Evolutionary conservation across 2,797 vertebrate species (phyloP), one percentile per base, ranked within the genome.

Genomic region (Hoplostethus atlanticus): DNA sequence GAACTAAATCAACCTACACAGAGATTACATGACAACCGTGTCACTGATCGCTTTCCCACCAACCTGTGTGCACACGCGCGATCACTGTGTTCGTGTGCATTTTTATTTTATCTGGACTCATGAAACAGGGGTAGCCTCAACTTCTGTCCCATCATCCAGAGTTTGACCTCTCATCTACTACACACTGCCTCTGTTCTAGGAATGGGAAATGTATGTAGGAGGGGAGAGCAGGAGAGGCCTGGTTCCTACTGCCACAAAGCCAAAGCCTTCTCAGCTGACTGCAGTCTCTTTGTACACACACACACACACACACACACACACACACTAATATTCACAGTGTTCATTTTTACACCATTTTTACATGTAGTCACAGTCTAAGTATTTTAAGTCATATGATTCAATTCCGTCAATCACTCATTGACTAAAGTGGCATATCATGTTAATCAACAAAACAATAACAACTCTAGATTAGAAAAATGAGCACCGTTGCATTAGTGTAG

Each of bases 81-180:
- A 36, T 7, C 34, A 50, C 51, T 53, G 51, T 10, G 17, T 10
- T 10, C 0, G 11, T 48, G 17, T 52, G 21, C 40, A 61, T 31
- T 2, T 16, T 17, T 46, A 62, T 47, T 36, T 72, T 34, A 36
- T 34, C 55, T 54, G 11, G 54, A 3, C 72, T 36, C 16, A n/a
- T 65, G 34, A 48, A 64, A 48, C 3, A 34, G 51, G 21, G 30
- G 47, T 30, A 11, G 31, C n/a, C 67, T 58, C 15, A 8, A 25
- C 47, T 63, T 44, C 64, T 51, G 66, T 76, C 81, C 70, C 44
- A 55, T 64, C 66, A 17, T 74, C 48, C 77, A 73, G 70, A 42
- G 48, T 64, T 65, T 93, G 89, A 89, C 87, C 90, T 91, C 92
- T 90, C 80, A 90, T 88, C 89, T 55, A 84, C 73, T 86, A 77